A percentile compares a stretch with the other conserved stretches of the same genome.
phyloP scores from a whole-genome alignment of 2,113 vertebrate species.

The Polypterus bichir region DNA sequence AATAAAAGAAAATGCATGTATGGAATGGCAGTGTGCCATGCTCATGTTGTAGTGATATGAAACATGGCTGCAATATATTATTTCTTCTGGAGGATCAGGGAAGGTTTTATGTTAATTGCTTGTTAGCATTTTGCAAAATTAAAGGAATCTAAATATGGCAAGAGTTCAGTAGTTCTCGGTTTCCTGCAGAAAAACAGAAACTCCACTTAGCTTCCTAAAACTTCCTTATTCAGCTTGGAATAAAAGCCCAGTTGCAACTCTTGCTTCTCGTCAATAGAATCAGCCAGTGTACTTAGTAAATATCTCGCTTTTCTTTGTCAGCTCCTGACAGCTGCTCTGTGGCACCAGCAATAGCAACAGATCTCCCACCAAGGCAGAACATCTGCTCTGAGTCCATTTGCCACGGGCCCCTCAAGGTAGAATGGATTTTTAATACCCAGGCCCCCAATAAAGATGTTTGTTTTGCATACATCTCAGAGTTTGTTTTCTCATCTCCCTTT shows the following conservation, averaged over 20 bases:
- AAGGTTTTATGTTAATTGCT: too few species aligned
- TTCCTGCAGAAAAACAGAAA: too few species aligned
- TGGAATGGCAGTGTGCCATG: too few species aligned
- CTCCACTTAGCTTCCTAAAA: background rate
- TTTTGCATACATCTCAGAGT: constrained; percentile 27
- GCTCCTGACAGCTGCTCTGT: constrained; percentile 17
- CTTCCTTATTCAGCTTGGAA: background rate
- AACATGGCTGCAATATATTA: too few species aligned
- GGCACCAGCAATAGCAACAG: constrained; percentile 22
- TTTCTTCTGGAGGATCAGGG: too few species aligned
- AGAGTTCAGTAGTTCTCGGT: too few species aligned
- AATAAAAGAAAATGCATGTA: too few species aligned
- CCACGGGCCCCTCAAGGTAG: constrained; percentile 37
- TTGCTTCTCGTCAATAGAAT: constrained; percentile 22
- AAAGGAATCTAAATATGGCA: too few species aligned
- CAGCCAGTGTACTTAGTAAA: background rate
- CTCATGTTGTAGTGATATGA: too few species aligned
- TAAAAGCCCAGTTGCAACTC: background rate
- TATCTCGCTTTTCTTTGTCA: constrained; percentile 17
- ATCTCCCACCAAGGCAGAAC: constrained; percentile 37
- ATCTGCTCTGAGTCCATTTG: constrained; percentile 61
- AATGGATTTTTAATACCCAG: constrained; percentile 48
- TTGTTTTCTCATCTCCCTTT: constrained; percentile 37
- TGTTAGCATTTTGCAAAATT: too few species aligned
- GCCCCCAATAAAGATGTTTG: constrained; percentile 46